Evolutionary conservation across 2,888 invertebrate species (phyloP).

Genomic region (Lithosia quadra): DNA sequence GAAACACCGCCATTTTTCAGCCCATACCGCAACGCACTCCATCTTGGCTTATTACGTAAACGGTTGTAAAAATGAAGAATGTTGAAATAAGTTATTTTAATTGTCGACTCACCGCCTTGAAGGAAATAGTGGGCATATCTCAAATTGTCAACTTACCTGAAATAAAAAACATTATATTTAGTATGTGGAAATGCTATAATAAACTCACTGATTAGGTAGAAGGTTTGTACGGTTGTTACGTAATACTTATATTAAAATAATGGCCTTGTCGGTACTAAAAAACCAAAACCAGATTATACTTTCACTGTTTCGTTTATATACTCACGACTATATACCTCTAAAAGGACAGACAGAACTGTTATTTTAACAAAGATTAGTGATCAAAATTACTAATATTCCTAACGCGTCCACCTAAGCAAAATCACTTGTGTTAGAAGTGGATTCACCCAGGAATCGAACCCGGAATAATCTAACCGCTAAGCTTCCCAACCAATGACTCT

Average conservation of each 20-base stretch:
- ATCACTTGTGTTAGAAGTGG: too few relatives aligned
- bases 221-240: conserved; percentile 7
- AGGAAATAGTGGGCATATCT: conserved; percentile 34
- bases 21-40: conserved; percentile 43
- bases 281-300: conserved; percentile 8
- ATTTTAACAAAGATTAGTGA: too few relatives aligned
- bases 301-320: conserved; percentile 8
- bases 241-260: conserved; percentile 8
- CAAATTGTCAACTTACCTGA: conserved; percentile 65
- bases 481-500: too few relatives aligned
- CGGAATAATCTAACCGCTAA: too few relatives aligned
- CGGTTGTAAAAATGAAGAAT: conserved; percentile 23
- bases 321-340: background rate
- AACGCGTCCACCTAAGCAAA: too few relatives aligned
- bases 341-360: background rate
- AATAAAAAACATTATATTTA: conserved; percentile 49
- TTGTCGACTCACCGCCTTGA: conserved; percentile 47
- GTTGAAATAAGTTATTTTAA: conserved; percentile 54
- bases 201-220: conserved; percentile 18
- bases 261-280: background rate
- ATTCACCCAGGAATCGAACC: too few relatives aligned
- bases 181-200: conserved; percentile 39
- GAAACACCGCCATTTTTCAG: conserved; percentile 50
- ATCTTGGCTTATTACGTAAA: conserved; percentile 37
- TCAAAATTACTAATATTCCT: too few relatives aligned